phyloP scores from a whole-genome alignment of 2,888 invertebrate species.

The Epicampocera succincta region DNA sequence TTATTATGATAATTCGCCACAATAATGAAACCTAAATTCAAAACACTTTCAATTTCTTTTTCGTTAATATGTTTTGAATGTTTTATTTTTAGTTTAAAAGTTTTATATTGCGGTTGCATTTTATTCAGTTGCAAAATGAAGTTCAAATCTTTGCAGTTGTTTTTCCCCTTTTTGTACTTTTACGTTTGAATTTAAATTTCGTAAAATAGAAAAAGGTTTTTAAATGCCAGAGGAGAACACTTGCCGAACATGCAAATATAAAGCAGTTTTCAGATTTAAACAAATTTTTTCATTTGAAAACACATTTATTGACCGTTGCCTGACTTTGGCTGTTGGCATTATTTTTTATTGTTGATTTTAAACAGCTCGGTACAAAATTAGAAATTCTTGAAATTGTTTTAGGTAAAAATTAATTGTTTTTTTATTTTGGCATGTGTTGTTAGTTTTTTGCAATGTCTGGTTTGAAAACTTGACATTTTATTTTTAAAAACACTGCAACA shows the following conservation, averaged over 20 bases:
- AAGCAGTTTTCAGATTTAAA: slow-evolving; percentile 27
- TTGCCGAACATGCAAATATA: background rate
- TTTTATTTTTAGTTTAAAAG: slow-evolving; percentile 35
- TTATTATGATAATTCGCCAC: slow-evolving; percentile 44
- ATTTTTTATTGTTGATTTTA: slow-evolving; percentile 18
- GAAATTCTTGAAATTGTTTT: slow-evolving; percentile 63
- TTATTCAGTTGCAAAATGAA: slow-evolving; percentile 31
- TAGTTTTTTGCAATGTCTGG: slow-evolving; percentile 6
- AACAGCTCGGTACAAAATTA: slow-evolving; percentile 50
- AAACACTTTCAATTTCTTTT: slow-evolving; percentile 48
- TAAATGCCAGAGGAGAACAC: slow-evolving; percentile 15
- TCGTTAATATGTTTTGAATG: background rate
- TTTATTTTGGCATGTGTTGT: slow-evolving; percentile 3
- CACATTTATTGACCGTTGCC: slow-evolving; percentile 55
- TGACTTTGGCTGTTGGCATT: slow-evolving; percentile 69
- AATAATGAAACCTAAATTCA: slow-evolving; percentile 19
- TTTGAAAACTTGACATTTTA: slow-evolving; percentile 17
- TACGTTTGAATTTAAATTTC: slow-evolving; percentile 41
- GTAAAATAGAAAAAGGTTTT: slow-evolving; percentile 11
- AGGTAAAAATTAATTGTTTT: slow-evolving; percentile 24
- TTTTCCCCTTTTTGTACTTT: slow-evolving; percentile 36
- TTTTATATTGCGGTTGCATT: slow-evolving; percentile 7
- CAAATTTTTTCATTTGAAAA: slow-evolving; percentile 38
- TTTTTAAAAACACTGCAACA: background rate
- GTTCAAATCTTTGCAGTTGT: slow-evolving; percentile 49